Evolutionary conservation across 2,797 vertebrate genomes (phyloP).

Genomic region (Dromococcyx pavoninus): DNA sequence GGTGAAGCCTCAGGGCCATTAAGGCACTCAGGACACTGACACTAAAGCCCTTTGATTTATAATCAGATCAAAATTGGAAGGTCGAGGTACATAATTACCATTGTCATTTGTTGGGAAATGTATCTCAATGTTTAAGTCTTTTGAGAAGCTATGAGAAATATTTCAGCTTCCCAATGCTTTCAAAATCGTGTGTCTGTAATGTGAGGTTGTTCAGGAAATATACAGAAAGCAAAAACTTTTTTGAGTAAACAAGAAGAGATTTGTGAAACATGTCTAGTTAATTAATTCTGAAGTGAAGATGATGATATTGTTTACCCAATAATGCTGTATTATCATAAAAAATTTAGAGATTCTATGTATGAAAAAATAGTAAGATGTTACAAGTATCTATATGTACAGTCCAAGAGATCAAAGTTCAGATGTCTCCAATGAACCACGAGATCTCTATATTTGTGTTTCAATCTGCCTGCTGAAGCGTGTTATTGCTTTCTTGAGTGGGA

Average conservation of each 20-base stretch:
- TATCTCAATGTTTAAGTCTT: not conserved
- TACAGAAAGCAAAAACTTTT: not conserved
- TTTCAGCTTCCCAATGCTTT: not conserved
- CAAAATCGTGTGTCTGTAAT: not conserved
- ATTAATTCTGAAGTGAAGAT: not conserved
- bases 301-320: not conserved
- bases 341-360: not conserved
- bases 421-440: not conserved
- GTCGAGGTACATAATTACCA: not conserved
- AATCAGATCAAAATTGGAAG: not conserved
- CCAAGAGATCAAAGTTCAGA: not conserved
- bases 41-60: not conserved
- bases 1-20: not conserved
- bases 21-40: not conserved
- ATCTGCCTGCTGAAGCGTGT: slow-evolving; percentile 3
- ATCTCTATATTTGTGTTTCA: not conserved
- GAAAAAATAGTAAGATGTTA: not conserved
- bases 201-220: not conserved
- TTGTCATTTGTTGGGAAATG: not conserved
- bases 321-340: not conserved
- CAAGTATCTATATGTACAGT: not conserved
- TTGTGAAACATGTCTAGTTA: not conserved
- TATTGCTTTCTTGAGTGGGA: not conserved
- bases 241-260: not conserved
- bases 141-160: not conserved